Base-by-base conservation (phyloP, 2,113 vertebrate species). In the Numida meleagris region DNA sequence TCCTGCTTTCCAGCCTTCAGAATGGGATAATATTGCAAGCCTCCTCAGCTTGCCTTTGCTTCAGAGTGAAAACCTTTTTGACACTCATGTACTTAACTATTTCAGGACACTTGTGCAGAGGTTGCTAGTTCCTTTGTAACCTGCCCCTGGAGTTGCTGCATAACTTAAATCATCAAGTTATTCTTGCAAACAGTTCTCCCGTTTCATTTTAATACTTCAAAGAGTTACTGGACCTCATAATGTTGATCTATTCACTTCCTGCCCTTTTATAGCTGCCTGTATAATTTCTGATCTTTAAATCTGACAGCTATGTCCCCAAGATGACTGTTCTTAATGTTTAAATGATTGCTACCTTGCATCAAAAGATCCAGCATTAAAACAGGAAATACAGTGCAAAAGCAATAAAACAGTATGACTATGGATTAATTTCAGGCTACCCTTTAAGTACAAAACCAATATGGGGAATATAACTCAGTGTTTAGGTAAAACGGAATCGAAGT, bases 211-310 rank as follows among this genome's bases (percentile, higher is more conserved):
- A 94, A 79, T 53, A 79, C 83, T 81, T 93, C 43, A 29, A 38
- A 91, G 96, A 94, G 81, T 93, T 95, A 93, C 86, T 92, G 81
- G 86, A 65, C 81, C 90, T 96, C 71, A 0, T 96, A 95, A 96
- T 93, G 92, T 94, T 96, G 95, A 96, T 96, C 95, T 93, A 92
- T 92, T 90, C 86, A 84, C 86, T 93, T 95, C 89, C 94, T 84
- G 42, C 84, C 70, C 71, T 92, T 95, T 96, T 95, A 96, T 76
- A 87, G 94, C 86, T 94, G 83, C 83, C 94, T 84, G 6, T 96
- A 42, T 95, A 96, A 96, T 86, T 92, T 92, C 83, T 84, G 89
- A 90, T 94, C 92, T 87, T 96, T 96, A 95, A 96, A 93, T 93
- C 89, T 95, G 95, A 94, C 92, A 95, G 72, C 86, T 92, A n/a